These are phyloP conservation scores for Spodoptera exigua DNA, from an alignment of 2,888 invertebrate species.

Conservation along the genomic window DNA sequence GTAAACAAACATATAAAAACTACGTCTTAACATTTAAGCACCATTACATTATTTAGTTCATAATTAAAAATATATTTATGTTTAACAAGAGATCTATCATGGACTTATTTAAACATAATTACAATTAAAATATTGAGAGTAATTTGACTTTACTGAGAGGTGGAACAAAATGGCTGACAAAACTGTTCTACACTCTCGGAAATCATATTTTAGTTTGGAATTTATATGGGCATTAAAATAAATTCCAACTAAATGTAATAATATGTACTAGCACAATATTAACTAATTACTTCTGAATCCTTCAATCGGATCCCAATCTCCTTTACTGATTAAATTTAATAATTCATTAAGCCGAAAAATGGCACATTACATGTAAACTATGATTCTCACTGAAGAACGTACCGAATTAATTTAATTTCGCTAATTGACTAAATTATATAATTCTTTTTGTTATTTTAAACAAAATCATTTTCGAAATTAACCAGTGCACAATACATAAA, in stretches of 20 bases:
- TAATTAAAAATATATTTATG: conserved; percentile 43
- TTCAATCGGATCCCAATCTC: no score
- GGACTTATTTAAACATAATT: conserved; percentile 41
- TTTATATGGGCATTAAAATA: conserved; percentile 3
- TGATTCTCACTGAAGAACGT: conserved; percentile 21
- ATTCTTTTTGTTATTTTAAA: conserved; percentile 4
- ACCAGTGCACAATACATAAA: conserved; percentile 9
- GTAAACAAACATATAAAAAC: conserved; percentile 35
- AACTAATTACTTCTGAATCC: no score
- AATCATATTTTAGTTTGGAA: conserved; percentile 6
- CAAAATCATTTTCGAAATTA: conserved; percentile 29
- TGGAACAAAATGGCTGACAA: no score
- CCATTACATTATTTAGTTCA: conserved; percentile 53
- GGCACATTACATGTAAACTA: conserved; percentile 48
- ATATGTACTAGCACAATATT: conserved; percentile 3
- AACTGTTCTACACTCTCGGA: no score
- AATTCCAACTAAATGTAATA: conserved; percentile 1
- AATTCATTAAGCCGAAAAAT: conserved; percentile 43
- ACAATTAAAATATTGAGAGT: conserved; percentile 29
- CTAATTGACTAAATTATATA: conserved; percentile 12
- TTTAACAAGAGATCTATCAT: conserved; percentile 50
- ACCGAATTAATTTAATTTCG: conserved; percentile 7
- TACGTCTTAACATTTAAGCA: conserved; percentile 55
- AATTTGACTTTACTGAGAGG: not conserved
- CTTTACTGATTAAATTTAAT: conserved; percentile 8